phyloP scores from a whole-genome alignment of 2,888 invertebrate genomes.

The Chironomus riparius region DNA sequence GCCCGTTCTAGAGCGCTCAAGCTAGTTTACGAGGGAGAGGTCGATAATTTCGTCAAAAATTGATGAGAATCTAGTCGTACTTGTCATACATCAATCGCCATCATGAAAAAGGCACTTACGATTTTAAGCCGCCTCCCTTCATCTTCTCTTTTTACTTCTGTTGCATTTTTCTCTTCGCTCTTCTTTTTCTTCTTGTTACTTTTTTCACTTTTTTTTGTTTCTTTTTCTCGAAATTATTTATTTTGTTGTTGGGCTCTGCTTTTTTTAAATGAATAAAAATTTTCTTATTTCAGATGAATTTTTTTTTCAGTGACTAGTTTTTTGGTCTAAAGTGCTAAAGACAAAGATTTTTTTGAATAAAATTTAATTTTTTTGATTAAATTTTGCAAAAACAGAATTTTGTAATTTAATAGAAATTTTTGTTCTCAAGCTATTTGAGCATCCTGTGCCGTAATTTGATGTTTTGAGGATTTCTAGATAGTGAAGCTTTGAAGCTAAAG shows the following conservation, averaged over 20 bases:
- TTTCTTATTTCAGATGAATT: too few relatives aligned
- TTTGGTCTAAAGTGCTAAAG: too few relatives aligned
- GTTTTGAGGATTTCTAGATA: too few relatives aligned
- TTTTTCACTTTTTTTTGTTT: not conserved
- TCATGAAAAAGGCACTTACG: slow-evolving; percentile 33
- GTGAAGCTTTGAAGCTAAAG: too few relatives aligned
- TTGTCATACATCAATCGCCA: slow-evolving; percentile 31
- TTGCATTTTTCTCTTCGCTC: not conserved
- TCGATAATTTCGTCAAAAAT: slow-evolving; percentile 12
- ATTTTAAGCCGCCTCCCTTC: slow-evolving; percentile 36
- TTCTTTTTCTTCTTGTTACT: slow-evolving; percentile 10
- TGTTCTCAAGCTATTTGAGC: too few relatives aligned
- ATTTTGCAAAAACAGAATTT: too few relatives aligned
- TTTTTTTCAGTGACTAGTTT: too few relatives aligned
- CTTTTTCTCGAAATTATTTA: not conserved
- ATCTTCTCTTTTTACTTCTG: not conserved
- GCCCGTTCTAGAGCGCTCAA: not conserved
- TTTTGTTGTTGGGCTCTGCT: too few relatives aligned
- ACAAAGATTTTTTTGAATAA: too few relatives aligned
- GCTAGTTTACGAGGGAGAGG: not conserved
- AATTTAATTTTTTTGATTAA: too few relatives aligned
- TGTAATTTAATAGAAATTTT: too few relatives aligned
- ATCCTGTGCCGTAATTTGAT: too few relatives aligned
- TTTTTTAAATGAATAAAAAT: not conserved
- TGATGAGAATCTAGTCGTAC: slow-evolving; percentile 28